Percentiles rank a stretch among this genome's conserved stretches.
Conservation (phyloP, 2,888 invertebrate species). For the Tachystola acroxantha region DNA sequence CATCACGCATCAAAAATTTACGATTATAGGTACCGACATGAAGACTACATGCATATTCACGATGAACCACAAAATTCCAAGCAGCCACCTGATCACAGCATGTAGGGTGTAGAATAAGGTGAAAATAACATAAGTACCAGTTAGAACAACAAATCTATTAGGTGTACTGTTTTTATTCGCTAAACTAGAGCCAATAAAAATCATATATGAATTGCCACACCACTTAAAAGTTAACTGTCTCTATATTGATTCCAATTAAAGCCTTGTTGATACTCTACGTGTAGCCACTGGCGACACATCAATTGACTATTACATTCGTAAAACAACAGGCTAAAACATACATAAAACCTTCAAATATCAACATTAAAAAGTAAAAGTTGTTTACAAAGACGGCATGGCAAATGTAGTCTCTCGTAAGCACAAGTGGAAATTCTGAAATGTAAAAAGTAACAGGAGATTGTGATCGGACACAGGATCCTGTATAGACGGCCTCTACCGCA, state of each 20-base stretch:
- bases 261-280: conserved; percentile 20
- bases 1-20: conserved; percentile 21
- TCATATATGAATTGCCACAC: conserved; percentile 35
- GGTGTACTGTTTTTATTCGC: no score
- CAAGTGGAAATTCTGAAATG: not conserved
- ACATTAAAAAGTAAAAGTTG: conserved; percentile 3
- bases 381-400: not conserved
- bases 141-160: conserved; percentile 13
- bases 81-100: no score
- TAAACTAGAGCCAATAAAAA: conserved; percentile 29
- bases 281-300: not conserved
- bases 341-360: not conserved
- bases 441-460: conserved; percentile 32
- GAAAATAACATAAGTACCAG: no score
- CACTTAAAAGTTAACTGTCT: conserved; percentile 32
- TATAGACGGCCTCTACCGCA: conserved; percentile 30
- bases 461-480: conserved; percentile 23
- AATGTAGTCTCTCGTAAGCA: no score
- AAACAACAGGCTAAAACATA: not conserved
- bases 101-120: no score
- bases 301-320: conserved; percentile 2
- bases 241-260: conserved; percentile 44
- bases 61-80: no score
- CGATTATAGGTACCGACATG: conserved; percentile 3
- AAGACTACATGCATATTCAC: no score